phyloP scores from a whole-genome alignment of 2,888 invertebrate species.

The Stomorhina lunata region DNA sequence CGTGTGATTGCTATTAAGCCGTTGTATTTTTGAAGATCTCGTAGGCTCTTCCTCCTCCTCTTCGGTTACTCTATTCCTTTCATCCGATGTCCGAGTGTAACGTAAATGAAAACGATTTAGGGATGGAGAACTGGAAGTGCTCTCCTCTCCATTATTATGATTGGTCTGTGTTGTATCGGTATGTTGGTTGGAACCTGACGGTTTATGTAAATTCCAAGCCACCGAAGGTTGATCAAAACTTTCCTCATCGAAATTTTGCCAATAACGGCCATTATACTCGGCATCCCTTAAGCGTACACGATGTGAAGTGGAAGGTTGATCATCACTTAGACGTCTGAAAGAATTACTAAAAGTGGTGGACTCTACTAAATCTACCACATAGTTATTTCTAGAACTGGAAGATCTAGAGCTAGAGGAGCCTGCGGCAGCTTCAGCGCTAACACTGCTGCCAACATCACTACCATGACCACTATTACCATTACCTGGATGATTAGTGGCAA shows the following conservation, averaged over 20 bases:
- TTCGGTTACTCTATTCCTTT: slow-evolving; percentile 9
- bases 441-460: slow-evolving; percentile 35
- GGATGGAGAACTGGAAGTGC: slow-evolving; percentile 24
- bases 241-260: slow-evolving; percentile 57
- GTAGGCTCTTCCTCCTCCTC: slow-evolving; percentile 35
- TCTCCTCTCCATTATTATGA: slow-evolving; percentile 10
- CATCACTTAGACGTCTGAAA: slow-evolving; percentile 55
- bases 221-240: slow-evolving; percentile 48
- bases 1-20: slow-evolving; percentile 53
- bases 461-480: background rate
- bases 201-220: slow-evolving; percentile 62
- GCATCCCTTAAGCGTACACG: slow-evolving; percentile 51
- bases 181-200: slow-evolving; percentile 30
- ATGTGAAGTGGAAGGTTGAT: slow-evolving; percentile 60
- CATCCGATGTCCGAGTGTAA: slow-evolving; percentile 43
- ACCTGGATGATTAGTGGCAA: slow-evolving; percentile 22
- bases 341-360: slow-evolving; percentile 49
- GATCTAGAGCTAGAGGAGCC: slow-evolving; percentile 25
- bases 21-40: slow-evolving; percentile 53
- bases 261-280: slow-evolving; percentile 25
- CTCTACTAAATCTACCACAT: slow-evolving; percentile 52
- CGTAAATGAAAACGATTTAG: slow-evolving; percentile 56
- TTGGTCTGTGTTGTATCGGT: background rate
- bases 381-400: slow-evolving; percentile 36
- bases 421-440: slow-evolving; percentile 34